These are phyloP conservation scores for Spisula subtruncata DNA, from an alignment of 2,888 invertebrate genomes.

Conservation along the genomic window DNA sequence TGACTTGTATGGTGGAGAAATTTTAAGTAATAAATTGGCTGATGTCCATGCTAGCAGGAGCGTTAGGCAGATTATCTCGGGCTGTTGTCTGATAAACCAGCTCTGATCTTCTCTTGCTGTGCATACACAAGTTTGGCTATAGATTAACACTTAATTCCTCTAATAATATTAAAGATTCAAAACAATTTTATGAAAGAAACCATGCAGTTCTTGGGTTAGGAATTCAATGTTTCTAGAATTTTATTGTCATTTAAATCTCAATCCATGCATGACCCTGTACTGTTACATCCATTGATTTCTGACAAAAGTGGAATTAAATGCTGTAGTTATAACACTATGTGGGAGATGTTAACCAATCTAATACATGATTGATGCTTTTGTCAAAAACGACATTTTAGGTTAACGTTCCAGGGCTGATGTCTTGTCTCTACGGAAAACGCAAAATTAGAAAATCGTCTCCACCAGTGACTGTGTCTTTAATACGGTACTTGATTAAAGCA, in stretches of 20 bases:
- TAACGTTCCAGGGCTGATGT: not conserved
- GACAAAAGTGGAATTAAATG: not conserved
- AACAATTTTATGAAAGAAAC: no score
- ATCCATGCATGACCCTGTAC: not conserved
- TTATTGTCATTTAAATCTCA: no score
- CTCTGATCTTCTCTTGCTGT: not conserved
- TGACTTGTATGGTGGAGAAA: constrained; percentile 15
- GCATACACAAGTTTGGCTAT: not conserved
- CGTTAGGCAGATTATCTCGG: not conserved
- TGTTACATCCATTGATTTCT: not conserved
- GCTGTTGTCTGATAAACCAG: constrained; percentile 2
- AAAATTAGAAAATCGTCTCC: constrained; percentile 6
- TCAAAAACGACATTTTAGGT: constrained; percentile 18
- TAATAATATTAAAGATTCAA: not conserved
- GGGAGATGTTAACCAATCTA: constrained; percentile 9
- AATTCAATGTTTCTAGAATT: no score
- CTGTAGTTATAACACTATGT: constrained; percentile 2
- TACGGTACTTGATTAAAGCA: constrained; percentile 2
- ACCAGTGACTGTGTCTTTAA: not conserved
- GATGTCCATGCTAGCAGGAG: constrained; percentile 16
- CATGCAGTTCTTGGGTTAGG: no score
- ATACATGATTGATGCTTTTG: constrained; percentile 23
- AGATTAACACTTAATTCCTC: not conserved
- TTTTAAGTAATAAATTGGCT: constrained; percentile 24
- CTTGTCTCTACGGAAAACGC: not conserved